These are phyloP conservation scores for Nowickia ferox DNA, from an alignment of 2,888 invertebrate species.

Conservation along the genomic window DNA sequence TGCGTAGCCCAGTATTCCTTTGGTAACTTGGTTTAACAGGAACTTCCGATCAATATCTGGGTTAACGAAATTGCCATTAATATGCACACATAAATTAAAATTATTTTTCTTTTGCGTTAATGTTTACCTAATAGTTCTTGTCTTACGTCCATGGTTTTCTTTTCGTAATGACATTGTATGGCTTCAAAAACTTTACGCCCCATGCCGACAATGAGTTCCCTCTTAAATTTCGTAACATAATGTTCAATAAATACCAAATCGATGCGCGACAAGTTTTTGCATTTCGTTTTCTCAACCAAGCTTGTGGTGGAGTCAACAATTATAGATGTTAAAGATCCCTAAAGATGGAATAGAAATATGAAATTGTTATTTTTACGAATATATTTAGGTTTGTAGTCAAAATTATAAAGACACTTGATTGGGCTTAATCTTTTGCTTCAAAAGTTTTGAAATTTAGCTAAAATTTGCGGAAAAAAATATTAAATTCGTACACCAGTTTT, in stretches of 20 bases:
- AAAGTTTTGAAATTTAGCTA: no score
- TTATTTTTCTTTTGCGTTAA: background rate
- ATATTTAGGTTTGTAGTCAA: background rate
- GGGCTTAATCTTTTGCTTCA: no score
- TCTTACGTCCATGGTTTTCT: conserved; percentile 78
- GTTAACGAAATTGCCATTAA: conserved; percentile 3
- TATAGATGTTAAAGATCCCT: conserved; percentile 80
- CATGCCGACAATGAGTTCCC: conserved; percentile 79
- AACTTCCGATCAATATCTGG: conserved; percentile 79
- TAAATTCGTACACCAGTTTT: no score
- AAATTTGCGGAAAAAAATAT: no score
- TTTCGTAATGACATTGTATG: conserved; percentile 79
- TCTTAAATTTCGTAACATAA: conserved; percentile 80
- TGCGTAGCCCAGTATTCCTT: conserved; percentile 79
- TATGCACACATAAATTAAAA: background rate
- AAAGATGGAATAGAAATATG: background rate
- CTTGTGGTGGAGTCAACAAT: conserved; percentile 76
- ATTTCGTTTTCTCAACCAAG: conserved; percentile 72
- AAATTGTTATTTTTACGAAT: background rate
- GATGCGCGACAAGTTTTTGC: conserved; percentile 75
- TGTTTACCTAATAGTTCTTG: conserved; percentile 77
- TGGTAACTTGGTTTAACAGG: conserved; percentile 77
- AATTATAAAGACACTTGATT: no score
- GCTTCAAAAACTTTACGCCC: conserved; percentile 80
- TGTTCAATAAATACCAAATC: conserved; percentile 81